Conservation (phyloP, 2,888 invertebrate species). For the Stenotaenia linearis region DNA sequence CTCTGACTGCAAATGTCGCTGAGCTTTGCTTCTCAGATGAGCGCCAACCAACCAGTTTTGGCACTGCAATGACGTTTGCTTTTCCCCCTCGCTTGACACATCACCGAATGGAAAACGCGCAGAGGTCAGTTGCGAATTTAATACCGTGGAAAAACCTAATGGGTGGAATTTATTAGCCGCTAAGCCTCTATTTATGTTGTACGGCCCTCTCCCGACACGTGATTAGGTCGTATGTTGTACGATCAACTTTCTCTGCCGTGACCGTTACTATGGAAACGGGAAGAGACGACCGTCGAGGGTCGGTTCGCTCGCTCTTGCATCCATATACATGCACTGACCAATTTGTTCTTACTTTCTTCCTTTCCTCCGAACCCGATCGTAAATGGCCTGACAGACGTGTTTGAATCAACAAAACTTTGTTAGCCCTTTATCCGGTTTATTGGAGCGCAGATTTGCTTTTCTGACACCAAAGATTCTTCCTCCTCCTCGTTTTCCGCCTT, state of each 20-base stretch:
- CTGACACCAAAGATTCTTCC: background rate
- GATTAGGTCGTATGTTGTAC: background rate
- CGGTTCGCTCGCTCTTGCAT: background rate
- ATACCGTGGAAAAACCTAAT: background rate
- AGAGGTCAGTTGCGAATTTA: background rate
- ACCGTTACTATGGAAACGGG: background rate
- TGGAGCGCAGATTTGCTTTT: background rate
- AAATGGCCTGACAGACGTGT: background rate
- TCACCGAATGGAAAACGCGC: background rate
- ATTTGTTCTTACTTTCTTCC: background rate
- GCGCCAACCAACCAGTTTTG: background rate
- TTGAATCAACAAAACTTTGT: background rate
- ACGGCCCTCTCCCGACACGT: background rate
- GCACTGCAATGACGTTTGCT: background rate
- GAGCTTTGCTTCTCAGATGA: slow-evolving; percentile 19
- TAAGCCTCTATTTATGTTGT: background rate
- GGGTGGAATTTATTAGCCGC: background rate
- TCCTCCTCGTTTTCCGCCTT: background rate
- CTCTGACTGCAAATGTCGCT: slow-evolving; percentile 19
- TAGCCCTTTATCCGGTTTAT: background rate
- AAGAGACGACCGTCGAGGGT: background rate
- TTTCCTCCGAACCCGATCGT: background rate
- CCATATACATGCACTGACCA: background rate
- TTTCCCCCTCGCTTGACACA: slow-evolving; percentile 6
- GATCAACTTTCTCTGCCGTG: background rate